These are phyloP conservation scores for Mionectes macconnelli DNA, from an alignment of 2,113 vertebrate species.

Conservation along the genomic window DNA sequence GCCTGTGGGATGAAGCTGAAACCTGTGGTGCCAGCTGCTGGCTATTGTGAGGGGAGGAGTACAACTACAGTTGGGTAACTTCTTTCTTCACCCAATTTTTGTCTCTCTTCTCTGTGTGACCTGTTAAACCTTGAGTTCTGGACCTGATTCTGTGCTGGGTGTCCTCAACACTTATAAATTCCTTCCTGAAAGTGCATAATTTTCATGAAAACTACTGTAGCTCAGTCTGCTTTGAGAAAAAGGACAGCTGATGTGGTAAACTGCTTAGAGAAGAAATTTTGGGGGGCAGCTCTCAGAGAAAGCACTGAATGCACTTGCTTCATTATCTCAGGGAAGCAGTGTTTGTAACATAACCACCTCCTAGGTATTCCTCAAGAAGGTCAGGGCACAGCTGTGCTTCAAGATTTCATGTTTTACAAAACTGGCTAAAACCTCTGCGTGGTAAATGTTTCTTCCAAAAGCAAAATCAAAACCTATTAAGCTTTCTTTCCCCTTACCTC, in stretches of 20 bases:
- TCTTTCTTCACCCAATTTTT: background rate
- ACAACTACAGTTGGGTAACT: background rate
- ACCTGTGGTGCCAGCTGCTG: background rate
- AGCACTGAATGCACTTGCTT: background rate
- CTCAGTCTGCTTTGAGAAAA: background rate
- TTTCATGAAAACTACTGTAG: background rate
- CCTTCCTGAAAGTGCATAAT: background rate
- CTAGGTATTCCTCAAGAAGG: background rate
- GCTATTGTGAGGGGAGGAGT: background rate
- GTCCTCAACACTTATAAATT: background rate
- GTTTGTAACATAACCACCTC: background rate
- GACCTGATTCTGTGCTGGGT: background rate
- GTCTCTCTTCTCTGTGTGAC: background rate
- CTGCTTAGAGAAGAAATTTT: background rate
- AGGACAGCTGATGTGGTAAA: background rate
- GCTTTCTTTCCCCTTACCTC: background rate
- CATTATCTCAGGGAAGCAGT: background rate
- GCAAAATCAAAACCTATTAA: background rate
- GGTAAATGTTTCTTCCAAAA: background rate
- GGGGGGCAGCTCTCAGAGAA: background rate
- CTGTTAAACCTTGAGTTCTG: background rate
- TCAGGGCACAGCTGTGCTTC: background rate
- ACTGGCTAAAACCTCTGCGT: background rate
- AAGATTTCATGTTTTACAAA: background rate
- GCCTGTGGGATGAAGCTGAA: background rate